Base-by-base conservation (phyloP, 1,140 invertebrate species). In the Drosophila ogumai region DNA sequence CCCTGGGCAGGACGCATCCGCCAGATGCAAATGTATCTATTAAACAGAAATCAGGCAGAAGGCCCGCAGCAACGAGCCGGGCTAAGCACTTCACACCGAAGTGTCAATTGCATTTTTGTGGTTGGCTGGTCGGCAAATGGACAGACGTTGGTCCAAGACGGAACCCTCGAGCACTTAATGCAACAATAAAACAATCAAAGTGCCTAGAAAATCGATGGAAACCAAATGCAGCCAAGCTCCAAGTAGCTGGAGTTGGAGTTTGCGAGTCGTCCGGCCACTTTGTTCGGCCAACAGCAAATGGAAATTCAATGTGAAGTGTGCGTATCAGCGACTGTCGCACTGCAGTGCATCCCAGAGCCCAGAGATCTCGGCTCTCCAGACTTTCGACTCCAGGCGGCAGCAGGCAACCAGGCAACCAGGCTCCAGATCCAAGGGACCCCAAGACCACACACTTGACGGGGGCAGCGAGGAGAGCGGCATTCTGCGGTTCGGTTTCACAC, bases 131-230 rank as follows among this genome's bases (percentile, higher is more conserved):
- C 65, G 75, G 82, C 76, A 13, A 63, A 50, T 59, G 75, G 71
- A 60, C 60, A 28, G 25, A 43, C 25, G 50, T 40, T 22, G 73
- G 25, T 40, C 31, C 58, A 50, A 55, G 57, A 54, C 50, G 50
- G 32, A 58, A 61, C 68, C 64, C 43, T 36, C 71, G 61, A 69
- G 71, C 84, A 87, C 84, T 87, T 87, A 87, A 87, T 87, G 85
- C 84, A 87, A 87, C 84, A 87, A 87, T 87, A 87, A 87, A 87
- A 87, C 84, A 87, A 87, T 87, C 84, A 87, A 87, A 90, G 84
- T 88, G 84, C 82, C 84, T 88, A 90, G 84, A 87, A 88, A 87
- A 87, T 87, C 84, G 84, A 87, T 87, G 84, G 85, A 88, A 88
- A 82, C 80, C 80, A 88, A 88, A 88, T 67, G 84, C 60, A 82